These are phyloP conservation scores for Eupithecia dodoneata DNA, from an alignment of 2,888 invertebrate genomes.

Conservation along the genomic window DNA sequence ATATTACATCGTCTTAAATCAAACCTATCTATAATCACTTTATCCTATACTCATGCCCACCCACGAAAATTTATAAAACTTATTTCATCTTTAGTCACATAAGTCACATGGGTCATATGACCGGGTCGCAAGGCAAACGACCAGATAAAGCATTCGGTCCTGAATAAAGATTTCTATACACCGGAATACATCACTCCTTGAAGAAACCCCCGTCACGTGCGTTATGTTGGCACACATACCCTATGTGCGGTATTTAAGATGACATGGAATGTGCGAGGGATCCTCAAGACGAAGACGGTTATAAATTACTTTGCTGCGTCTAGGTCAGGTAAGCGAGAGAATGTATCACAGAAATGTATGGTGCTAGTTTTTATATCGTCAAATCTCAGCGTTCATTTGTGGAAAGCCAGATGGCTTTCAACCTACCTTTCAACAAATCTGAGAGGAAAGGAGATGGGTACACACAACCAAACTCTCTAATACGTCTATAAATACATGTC, in stretches of 20 bases:
- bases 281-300: constrained; percentile 4
- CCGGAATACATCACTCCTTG: constrained; percentile 1
- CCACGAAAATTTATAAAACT: neutral
- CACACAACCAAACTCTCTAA: neutral
- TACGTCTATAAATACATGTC: neutral
- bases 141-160: constrained; percentile 1
- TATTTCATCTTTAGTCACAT: neutral
- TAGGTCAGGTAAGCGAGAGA: constrained; percentile 4
- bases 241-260: neutral
- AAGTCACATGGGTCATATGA: neutral
- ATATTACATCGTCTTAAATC: neutral
- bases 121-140: neutral
- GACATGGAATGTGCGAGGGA: constrained; percentile 10
- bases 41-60: neutral
- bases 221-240: neutral
- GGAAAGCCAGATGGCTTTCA: neutral
- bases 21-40: neutral
- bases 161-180: constrained; percentile 1
- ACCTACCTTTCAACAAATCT: no score
- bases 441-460: neutral
- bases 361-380: neutral
- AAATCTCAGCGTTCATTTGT: neutral
- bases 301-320: constrained; percentile 8
- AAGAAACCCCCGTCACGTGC: constrained; percentile 10
- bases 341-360: constrained; percentile 1